These are phyloP conservation scores for Rhynchotus rufescens DNA, from an alignment of 2,797 vertebrate species.

Conservation along the genomic window DNA sequence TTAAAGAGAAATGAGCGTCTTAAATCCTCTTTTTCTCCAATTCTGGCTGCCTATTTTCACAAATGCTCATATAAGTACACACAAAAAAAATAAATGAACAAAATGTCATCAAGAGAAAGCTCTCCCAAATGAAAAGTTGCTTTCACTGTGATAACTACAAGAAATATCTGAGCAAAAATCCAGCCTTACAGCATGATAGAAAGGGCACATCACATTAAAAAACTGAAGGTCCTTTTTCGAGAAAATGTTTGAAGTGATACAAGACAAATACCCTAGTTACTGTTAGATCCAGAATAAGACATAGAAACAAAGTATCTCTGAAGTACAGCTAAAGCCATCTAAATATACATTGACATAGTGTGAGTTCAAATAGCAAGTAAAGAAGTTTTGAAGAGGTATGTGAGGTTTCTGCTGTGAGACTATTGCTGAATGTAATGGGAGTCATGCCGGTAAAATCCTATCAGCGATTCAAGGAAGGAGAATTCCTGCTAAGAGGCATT, in stretches of 20 bases:
- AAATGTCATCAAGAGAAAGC: not conserved
- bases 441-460: conserved; percentile 28
- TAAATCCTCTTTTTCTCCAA: not conserved
- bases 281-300: not conserved
- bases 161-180: not conserved
- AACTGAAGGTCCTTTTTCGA: not conserved
- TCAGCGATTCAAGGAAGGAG: not conserved
- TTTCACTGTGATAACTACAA: not conserved
- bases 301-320: not conserved
- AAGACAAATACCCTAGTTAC: not conserved
- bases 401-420: conserved; percentile 2
- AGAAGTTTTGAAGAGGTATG: not conserved
- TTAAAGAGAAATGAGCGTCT: not conserved
- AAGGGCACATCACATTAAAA: not conserved
- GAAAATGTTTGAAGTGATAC: not conserved
- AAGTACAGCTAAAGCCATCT: not conserved
- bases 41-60: not conserved
- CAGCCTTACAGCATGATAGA: not conserved
- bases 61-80: not conserved
- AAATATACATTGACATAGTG: not conserved
- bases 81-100: not conserved
- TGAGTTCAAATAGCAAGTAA: conserved; percentile 19
- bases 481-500: conserved; percentile 2
- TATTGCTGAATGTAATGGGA: conserved; percentile 16
- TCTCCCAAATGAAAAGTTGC: not conserved